Conservation (phyloP, 2,888 invertebrate species). For the Eurytoma adleriae region DNA sequence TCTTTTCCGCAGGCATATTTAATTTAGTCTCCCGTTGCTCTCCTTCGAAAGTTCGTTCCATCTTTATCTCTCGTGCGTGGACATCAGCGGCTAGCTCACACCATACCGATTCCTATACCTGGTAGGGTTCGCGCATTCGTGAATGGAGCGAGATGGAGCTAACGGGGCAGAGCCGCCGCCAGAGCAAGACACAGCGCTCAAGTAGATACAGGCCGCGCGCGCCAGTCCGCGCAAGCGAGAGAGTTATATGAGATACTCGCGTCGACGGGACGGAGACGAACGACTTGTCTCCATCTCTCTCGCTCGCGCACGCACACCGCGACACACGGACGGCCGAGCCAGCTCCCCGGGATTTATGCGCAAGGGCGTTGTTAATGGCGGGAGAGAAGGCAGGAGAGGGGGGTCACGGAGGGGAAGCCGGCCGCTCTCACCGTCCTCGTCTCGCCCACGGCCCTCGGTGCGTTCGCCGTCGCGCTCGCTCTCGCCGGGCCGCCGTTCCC, state of each 20-base stretch:
- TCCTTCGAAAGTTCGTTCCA: too few relatives aligned
- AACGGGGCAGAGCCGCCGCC: too few relatives aligned
- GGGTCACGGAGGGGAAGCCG: constrained; percentile 39
- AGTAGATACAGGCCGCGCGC: too few relatives aligned
- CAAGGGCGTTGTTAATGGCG: constrained; percentile 76
- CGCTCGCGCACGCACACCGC: constrained; percentile 41
- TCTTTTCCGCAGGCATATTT: too few relatives aligned
- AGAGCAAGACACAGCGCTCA: too few relatives aligned
- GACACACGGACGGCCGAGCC: constrained; percentile 50
- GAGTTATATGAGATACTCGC: constrained; percentile 46
- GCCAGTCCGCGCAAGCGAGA: constrained; percentile 54
- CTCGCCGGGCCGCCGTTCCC: constrained; percentile 19
- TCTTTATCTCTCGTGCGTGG: too few relatives aligned
- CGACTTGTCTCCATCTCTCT: constrained; percentile 21
- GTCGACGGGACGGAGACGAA: constrained; percentile 56
- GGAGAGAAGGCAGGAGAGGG: constrained; percentile 64
- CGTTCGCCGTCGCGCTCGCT: constrained; percentile 41
- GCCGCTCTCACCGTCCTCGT: constrained; percentile 33
- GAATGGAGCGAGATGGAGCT: too few relatives aligned
- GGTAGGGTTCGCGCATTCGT: too few relatives aligned
- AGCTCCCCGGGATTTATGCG: constrained; percentile 74
- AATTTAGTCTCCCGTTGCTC: too few relatives aligned
- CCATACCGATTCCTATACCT: too few relatives aligned
- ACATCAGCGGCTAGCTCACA: too few relatives aligned
- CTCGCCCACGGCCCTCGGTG: constrained; percentile 6